These are phyloP conservation scores for Chironomus tepperi DNA, from an alignment of 1,140 invertebrate species.

Conservation along the genomic window DNA sequence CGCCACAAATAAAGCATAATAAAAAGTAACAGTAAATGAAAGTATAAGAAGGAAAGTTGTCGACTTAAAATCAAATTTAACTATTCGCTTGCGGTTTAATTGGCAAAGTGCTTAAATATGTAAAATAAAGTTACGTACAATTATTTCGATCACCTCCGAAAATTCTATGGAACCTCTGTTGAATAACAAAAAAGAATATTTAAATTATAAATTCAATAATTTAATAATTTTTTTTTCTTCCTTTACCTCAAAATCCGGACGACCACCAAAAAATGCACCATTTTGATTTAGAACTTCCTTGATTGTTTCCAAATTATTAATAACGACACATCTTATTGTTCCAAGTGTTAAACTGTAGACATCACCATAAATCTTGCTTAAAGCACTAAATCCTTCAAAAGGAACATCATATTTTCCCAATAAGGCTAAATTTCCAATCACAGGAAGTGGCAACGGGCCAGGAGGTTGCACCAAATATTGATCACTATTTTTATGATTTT, in stretches of 20 bases:
- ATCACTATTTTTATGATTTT: not conserved
- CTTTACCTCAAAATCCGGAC: conserved; percentile 64
- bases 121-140: conserved; percentile 51
- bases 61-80: not conserved
- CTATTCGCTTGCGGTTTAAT: too few species aligned
- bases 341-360: conserved; percentile 67
- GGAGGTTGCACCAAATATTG: conserved; percentile 37
- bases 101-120: not conserved
- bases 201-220: too few species aligned
- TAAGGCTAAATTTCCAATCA: conserved; percentile 62
- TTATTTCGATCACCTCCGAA: conserved; percentile 68
- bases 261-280: conserved; percentile 67
- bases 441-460: conserved; percentile 56
- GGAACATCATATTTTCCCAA: conserved; percentile 56
- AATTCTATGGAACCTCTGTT: conserved; percentile 55
- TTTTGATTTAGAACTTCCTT: conserved; percentile 72
- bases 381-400: conserved; percentile 60
- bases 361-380: conserved; percentile 63
- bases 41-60: not conserved
- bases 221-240: too few species aligned
- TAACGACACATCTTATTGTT: conserved; percentile 58
- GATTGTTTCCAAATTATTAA: conserved; percentile 64
- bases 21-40: not conserved
- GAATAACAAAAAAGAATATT: not conserved
- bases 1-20: not conserved